Percentiles rank a stretch among this genome's conserved stretches.
Evolutionary conservation across 2,113 vertebrate genomes (phyloP).

Genomic region (Prionailurus viverrinus): DNA sequence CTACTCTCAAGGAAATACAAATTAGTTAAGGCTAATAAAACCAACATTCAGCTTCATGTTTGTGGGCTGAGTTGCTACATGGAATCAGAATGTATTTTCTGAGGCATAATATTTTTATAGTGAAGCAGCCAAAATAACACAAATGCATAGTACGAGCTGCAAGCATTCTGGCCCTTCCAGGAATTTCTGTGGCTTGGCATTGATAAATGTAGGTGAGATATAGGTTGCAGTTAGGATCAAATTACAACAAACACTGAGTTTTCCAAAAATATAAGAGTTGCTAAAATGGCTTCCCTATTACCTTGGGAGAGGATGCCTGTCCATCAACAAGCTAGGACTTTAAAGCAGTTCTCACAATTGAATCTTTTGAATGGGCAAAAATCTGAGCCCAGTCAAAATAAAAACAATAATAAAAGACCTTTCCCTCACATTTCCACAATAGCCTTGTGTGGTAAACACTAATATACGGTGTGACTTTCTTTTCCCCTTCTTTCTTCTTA

Average conservation of each 20-base stretch:
- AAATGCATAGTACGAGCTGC: slow-evolving; percentile 55
- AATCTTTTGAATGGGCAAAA: slow-evolving; percentile 46
- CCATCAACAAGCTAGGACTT: slow-evolving; percentile 90
- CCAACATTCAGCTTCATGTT: slow-evolving; percentile 61
- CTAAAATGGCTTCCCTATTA: slow-evolving; percentile 81
- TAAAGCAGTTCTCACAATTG: slow-evolving; percentile 71
- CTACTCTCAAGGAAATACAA: slow-evolving; percentile 65
- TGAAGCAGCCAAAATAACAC: slow-evolving; percentile 73
- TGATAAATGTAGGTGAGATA: slow-evolving; percentile 93
- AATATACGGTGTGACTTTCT: neutral
- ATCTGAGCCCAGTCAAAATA: slow-evolving; percentile 62
- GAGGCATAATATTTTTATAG: slow-evolving; percentile 78
- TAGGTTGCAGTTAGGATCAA: slow-evolving; percentile 91
- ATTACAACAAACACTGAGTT: slow-evolving; percentile 89
- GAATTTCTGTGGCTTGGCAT: slow-evolving; percentile 89
- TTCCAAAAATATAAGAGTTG: slow-evolving; percentile 77
- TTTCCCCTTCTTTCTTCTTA: neutral
- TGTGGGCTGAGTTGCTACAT: slow-evolving; percentile 60
- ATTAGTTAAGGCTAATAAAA: slow-evolving; percentile 73
- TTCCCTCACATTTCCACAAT: slow-evolving; percentile 53
- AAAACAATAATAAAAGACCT: slow-evolving; percentile 57
- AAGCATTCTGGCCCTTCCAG: slow-evolving; percentile 64
- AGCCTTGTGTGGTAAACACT: neutral
- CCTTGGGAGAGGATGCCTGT: slow-evolving; percentile 90
- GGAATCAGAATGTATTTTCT: slow-evolving; percentile 61